phyloP scores from a whole-genome alignment of 2,113 vertebrate species.

The Macheiramphus alcinus region DNA sequence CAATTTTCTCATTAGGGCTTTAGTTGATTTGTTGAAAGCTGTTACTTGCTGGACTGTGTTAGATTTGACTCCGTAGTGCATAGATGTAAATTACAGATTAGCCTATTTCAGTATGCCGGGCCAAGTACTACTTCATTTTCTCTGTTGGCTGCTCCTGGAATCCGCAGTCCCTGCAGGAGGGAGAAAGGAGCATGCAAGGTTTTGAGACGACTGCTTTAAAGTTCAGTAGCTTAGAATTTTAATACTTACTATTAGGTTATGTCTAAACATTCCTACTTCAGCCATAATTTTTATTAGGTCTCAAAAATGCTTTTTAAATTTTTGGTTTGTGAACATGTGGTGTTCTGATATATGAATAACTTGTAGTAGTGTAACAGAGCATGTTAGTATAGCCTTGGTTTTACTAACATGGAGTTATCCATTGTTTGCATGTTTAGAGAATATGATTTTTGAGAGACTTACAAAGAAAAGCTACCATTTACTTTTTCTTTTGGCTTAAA shows the following conservation, averaged over 20 bases:
- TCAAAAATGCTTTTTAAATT: neutral
- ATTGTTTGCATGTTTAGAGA: slow-evolving; percentile 35
- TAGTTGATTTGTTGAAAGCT: neutral
- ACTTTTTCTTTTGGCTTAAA: neutral
- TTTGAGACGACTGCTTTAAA: neutral
- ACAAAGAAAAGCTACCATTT: neutral
- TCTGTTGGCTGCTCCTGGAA: neutral
- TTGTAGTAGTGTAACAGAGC: neutral
- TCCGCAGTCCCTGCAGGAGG: neutral
- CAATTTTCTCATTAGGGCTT: neutral
- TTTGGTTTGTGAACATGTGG: neutral
- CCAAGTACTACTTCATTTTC: neutral
- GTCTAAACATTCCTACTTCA: neutral
- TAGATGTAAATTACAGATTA: neutral
- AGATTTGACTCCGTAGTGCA: neutral
- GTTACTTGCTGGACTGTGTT: neutral
- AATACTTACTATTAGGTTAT: neutral
- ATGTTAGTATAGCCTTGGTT: neutral
- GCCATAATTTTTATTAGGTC: neutral
- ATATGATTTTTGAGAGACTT: neutral
- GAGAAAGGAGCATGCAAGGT: neutral
- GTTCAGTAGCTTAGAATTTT: neutral
- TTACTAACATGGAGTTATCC: neutral
- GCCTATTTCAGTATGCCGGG: neutral
- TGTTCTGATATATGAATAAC: neutral